Percentiles rank a stretch among this genome's conserved stretches.
These are phyloP conservation scores for Pelodiscus sinensis DNA, from an alignment of 2,113 vertebrate species.

Conservation along the genomic window DNA sequence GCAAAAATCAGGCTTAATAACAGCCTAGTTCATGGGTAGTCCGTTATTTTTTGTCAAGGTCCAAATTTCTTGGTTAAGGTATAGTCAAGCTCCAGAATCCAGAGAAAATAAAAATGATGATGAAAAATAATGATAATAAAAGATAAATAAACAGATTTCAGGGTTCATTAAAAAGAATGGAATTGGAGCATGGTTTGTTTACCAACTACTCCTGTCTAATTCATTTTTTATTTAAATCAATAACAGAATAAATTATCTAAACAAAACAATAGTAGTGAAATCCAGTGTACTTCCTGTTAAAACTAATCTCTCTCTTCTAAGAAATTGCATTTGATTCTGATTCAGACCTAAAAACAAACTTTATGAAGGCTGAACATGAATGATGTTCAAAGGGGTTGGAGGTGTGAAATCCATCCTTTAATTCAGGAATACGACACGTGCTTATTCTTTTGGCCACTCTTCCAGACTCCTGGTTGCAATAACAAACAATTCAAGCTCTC, in stretches of 20 bases:
- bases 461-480: not conserved
- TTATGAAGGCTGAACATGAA: not conserved
- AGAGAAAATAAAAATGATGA: too few relatives aligned
- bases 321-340: not conserved
- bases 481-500: not conserved
- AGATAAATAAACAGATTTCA: too few relatives aligned
- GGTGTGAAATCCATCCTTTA: not conserved
- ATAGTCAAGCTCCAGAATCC: too few relatives aligned
- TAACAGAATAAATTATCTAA: not conserved
- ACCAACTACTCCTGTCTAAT: too few relatives aligned
- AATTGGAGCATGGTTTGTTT: too few relatives aligned
- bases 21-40: not conserved
- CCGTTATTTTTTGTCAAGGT: too few relatives aligned
- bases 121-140: too few relatives aligned
- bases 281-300: not conserved
- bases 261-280: accelerated
- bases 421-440: not conserved
- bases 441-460: not conserved
- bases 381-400: not conserved
- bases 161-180: too few relatives aligned
- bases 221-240: not conserved
- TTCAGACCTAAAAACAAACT: not conserved
- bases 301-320: not conserved
- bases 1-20: not conserved
- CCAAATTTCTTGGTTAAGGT: too few relatives aligned